Evolutionary conservation across 1,140 invertebrate genomes (phyloP).

Genomic region (Oncopeltus fasciatus): DNA sequence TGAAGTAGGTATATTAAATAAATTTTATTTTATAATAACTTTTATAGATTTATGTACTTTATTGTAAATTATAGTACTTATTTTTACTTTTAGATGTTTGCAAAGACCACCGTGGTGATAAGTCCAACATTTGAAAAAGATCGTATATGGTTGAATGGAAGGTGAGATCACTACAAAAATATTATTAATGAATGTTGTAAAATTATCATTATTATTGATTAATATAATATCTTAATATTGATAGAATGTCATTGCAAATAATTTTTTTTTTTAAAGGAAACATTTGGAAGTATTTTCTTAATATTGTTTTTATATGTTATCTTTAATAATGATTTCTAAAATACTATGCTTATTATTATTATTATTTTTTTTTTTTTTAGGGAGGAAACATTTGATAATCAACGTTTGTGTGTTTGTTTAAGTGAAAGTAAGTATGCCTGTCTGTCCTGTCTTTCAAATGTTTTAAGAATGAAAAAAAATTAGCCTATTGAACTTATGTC

Average conservation of each 20-base stretch:
- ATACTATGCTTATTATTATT: constrained; percentile 5
- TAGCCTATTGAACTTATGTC: too few relatives aligned
- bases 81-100: constrained; percentile 53
- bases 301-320: too few relatives aligned
- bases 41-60: not conserved
- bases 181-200: too few relatives aligned
- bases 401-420: constrained; percentile 63
- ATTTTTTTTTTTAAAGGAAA: too few relatives aligned
- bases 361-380: constrained; percentile 31
- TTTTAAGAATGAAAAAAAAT: too few relatives aligned
- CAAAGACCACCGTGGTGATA: constrained; percentile 73
- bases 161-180: constrained; percentile 31
- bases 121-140: constrained; percentile 56
- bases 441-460: too few relatives aligned
- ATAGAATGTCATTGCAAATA: too few relatives aligned
- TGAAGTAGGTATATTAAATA: constrained; percentile 40
- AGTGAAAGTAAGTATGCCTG: constrained; percentile 47
- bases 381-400: constrained; percentile 56
- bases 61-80: not conserved
- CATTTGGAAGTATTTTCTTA: too few relatives aligned
- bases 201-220: too few relatives aligned
- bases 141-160: constrained; percentile 79
- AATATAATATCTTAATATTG: too few relatives aligned
- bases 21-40: not conserved
- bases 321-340: too few relatives aligned